Evolutionary conservation across 2,888 invertebrate genomes (phyloP).

Genomic region (Ectobius pallidus): DNA sequence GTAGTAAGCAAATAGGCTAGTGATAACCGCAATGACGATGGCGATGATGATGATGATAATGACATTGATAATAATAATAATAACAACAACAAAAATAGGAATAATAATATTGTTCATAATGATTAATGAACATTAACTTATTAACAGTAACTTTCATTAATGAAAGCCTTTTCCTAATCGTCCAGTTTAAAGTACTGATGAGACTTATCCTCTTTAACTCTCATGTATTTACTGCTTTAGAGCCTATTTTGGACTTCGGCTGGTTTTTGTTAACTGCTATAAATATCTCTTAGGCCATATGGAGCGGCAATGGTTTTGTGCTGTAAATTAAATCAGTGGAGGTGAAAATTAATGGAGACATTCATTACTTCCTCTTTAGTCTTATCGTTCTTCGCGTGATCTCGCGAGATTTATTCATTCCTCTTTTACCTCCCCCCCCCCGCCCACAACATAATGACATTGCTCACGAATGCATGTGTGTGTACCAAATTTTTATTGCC

Average conservation of each 20-base stretch:
- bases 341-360: conserved; percentile 45
- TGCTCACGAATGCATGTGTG: conserved; percentile 25
- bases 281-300: not conserved
- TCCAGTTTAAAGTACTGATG: no score
- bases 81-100: not conserved
- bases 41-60: not conserved
- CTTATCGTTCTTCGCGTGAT: conserved; percentile 43
- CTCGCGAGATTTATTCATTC: conserved; percentile 34
- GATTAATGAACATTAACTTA: no score
- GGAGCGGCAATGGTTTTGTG: not conserved
- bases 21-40: not conserved
- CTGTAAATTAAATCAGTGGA: conserved; percentile 42
- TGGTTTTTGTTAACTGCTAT: not conserved
- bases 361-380: conserved; percentile 42
- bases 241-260: not conserved
- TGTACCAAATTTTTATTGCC: conserved; percentile 1
- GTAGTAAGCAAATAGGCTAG: no score
- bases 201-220: no score
- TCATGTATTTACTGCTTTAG: no score
- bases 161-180: no score
- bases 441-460: conserved; percentile 18
- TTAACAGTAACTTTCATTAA: no score
- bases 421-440: conserved; percentile 5
- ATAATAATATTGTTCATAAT: not conserved
- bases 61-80: not conserved